These are phyloP conservation scores for Bradypus variegatus DNA, from an alignment of 2,797 vertebrate genomes.

Conservation along the genomic window DNA sequence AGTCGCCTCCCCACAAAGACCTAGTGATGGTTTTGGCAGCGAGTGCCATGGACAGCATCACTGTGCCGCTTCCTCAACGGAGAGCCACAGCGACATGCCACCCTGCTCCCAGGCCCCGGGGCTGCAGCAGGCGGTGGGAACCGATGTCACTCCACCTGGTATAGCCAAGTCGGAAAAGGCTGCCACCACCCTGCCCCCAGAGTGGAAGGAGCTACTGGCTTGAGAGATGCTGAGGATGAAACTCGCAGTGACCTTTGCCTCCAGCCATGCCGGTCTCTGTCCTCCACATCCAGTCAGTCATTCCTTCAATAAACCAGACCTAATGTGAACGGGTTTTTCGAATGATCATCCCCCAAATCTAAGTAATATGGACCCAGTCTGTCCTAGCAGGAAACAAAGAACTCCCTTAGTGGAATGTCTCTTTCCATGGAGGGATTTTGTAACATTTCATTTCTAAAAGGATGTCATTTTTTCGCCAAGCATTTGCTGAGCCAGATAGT, in stretches of 20 bases:
- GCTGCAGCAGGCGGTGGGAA: slow-evolving; percentile 53
- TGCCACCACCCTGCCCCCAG: background rate
- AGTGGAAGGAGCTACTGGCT: background rate
- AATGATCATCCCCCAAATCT: background rate
- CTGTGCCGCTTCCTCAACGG: slow-evolving; percentile 66
- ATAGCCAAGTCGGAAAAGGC: slow-evolving; percentile 45
- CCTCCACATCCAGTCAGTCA: background rate
- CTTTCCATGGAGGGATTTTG: slow-evolving; percentile 7
- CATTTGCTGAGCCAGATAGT: slow-evolving; percentile 21
- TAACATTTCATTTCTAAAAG: slow-evolving; percentile 31
- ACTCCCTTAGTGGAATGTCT: background rate
- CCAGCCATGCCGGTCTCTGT: background rate
- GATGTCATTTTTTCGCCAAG: background rate
- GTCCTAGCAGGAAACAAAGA: background rate
- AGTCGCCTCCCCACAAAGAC: slow-evolving; percentile 47
- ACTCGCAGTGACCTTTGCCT: slow-evolving; percentile 1
- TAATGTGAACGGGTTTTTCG: background rate
- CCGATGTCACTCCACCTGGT: slow-evolving; percentile 49
- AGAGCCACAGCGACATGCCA: slow-evolving; percentile 64
- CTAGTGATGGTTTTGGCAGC: slow-evolving; percentile 63
- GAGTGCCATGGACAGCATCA: slow-evolving; percentile 64
- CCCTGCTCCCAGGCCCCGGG: slow-evolving; percentile 40
- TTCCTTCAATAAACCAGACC: background rate
- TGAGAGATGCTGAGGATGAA: background rate
- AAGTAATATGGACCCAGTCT: background rate